phyloP scores from a whole-genome alignment of 2,113 vertebrate genomes.

The Grallaria varia region DNA sequence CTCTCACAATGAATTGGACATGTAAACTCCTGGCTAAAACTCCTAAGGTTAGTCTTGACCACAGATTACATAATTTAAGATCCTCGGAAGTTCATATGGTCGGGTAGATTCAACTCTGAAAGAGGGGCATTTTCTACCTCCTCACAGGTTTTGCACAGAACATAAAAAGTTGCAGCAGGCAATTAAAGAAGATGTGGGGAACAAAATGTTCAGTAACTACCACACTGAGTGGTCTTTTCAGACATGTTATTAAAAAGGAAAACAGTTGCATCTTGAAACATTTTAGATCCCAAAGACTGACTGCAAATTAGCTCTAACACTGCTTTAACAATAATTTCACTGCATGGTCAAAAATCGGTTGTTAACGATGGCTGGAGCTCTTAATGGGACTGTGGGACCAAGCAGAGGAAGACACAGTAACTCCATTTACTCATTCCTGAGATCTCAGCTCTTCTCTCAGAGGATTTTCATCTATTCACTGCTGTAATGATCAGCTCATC shows the following conservation, averaged over 20 bases:
- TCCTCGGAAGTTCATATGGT: neutral
- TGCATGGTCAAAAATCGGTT: neutral
- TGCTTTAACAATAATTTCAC: neutral
- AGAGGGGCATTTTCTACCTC: neutral
- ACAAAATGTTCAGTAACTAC: neutral
- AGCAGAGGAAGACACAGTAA: neutral
- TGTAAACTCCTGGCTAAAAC: neutral
- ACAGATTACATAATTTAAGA: neutral
- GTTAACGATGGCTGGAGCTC: neutral
- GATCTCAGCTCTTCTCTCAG: neutral
- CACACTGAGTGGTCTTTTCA: neutral
- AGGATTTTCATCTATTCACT: neutral
- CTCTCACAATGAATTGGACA: neutral
- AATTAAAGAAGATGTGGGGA: accelerated
- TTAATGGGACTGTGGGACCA: neutral
- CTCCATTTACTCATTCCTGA: neutral
- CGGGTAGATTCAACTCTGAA: neutral
- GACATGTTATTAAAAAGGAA: neutral
- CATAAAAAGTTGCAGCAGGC: neutral
- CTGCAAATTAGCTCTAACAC: neutral
- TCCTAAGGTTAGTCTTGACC: neutral
- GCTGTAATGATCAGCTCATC: neutral
- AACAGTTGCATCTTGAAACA: neutral
- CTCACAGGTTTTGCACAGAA: accelerated
- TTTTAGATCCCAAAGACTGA: neutral